Evolutionary conservation across 37 sponge, comb jelly and placozoan species (phyloP).

Genomic region (Sycon ciliatum): DNA sequence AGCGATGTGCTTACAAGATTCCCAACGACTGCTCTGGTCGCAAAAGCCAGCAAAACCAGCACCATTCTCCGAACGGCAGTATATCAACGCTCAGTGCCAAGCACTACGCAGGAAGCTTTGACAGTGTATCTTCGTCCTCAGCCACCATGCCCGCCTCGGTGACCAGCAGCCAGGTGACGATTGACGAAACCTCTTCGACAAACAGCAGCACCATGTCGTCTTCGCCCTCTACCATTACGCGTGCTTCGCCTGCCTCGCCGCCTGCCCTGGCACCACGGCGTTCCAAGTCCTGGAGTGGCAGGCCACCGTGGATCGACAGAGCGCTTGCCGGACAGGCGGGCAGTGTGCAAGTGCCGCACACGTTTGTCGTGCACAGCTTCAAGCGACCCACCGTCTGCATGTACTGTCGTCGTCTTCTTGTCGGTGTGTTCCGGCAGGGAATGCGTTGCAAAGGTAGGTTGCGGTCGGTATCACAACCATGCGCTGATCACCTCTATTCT

Average conservation of each 20-base stretch:
- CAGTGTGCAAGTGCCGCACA: slow-evolving; percentile 70
- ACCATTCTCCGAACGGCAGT: too few species aligned
- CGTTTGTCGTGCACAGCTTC: slow-evolving; percentile 68
- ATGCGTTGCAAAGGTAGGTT: slow-evolving; percentile 53
- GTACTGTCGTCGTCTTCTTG: slow-evolving; percentile 54
- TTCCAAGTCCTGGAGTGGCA: slow-evolving; percentile 63
- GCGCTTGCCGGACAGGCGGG: too few species aligned
- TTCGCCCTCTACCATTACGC: background rate
- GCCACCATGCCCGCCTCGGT: too few species aligned
- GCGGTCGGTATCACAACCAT: too few species aligned
- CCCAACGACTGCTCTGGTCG: slow-evolving; percentile 74
- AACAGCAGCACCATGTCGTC: background rate
- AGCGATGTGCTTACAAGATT: slow-evolving; percentile 74
- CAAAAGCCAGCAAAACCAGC: background rate
- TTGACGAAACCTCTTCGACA: too few species aligned
- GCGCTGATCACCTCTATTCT: too few species aligned
- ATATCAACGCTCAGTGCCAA: too few species aligned
- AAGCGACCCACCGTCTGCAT: slow-evolving; percentile 67
- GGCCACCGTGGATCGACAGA: slow-evolving; percentile 67
- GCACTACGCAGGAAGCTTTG: too few species aligned
- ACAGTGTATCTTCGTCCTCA: too few species aligned
- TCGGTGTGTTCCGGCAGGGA: slow-evolving; percentile 71
- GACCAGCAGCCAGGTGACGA: too few species aligned
- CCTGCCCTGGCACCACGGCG: background rate
- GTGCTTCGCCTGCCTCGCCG: too few species aligned